These are phyloP conservation scores for Corythaixoides concolor DNA, from an alignment of 2,113 vertebrate genomes.

Conservation along the genomic window DNA sequence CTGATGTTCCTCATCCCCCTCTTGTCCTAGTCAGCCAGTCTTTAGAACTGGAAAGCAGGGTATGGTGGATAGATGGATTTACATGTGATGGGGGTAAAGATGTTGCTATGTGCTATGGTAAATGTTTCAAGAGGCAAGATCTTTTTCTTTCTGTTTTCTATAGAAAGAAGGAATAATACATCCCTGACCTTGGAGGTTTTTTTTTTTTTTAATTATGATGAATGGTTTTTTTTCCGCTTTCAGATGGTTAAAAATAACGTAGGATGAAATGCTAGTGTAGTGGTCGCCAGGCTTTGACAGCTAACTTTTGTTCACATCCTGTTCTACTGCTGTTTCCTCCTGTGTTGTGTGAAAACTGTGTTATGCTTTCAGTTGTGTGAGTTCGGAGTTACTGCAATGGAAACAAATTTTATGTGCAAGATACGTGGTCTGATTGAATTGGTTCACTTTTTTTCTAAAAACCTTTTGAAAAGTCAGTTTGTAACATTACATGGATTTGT, in stretches of 20 bases:
- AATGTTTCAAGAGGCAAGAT: neutral
- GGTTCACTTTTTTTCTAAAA: neutral
- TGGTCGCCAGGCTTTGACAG: neutral
- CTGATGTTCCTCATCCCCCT: neutral
- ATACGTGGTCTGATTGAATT: neutral
- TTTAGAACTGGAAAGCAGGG: neutral
- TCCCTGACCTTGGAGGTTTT: neutral
- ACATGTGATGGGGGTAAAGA: neutral
- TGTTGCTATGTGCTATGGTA: neutral
- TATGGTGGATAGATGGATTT: neutral
- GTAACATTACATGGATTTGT: neutral
- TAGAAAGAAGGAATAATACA: neutral
- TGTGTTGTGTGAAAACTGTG: neutral
- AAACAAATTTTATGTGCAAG: neutral
- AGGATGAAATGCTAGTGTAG: neutral
- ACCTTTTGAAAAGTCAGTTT: neutral
- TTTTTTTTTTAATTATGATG: neutral
- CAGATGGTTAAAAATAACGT: neutral
- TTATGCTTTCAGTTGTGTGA: neutral
- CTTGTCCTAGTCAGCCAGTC: neutral
- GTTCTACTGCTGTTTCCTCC: constrained; percentile 2
- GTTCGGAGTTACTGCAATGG: neutral
- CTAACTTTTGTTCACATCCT: neutral
- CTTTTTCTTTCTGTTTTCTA: neutral
- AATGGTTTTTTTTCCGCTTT: neutral